phyloP scores from a whole-genome alignment of 2,888 invertebrate genomes.

The Tridacna crocea region DNA sequence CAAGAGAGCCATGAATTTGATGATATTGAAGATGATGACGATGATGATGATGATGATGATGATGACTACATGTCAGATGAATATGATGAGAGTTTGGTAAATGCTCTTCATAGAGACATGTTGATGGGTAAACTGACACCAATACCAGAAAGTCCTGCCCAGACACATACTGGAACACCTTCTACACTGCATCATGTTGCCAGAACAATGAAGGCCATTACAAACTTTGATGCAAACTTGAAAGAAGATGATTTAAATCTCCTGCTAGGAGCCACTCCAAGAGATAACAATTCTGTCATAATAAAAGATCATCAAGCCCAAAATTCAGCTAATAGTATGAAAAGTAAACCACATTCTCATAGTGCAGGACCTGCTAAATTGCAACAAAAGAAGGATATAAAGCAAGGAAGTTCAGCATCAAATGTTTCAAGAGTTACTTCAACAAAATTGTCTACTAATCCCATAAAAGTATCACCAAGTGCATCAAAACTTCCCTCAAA shows the following conservation, averaged over 20 bases:
- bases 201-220: constrained; percentile 71
- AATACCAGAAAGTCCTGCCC: constrained; percentile 74
- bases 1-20: constrained; percentile 49
- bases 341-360: constrained; percentile 23
- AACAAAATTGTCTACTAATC: too few relatives aligned
- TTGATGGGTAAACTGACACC: constrained; percentile 71
- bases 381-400: neutral
- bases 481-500: neutral
- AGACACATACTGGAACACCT: constrained; percentile 51
- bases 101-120: constrained; percentile 65
- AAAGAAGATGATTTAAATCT: constrained; percentile 69
- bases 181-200: constrained; percentile 53
- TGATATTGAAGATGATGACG: constrained; percentile 43
- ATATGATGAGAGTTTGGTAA: constrained; percentile 43
- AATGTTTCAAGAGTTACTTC: neutral
- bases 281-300: constrained; percentile 21
- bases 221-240: constrained; percentile 72
- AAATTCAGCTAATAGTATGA: constrained; percentile 7
- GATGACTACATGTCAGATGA: constrained; percentile 31
- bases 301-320: neutral
- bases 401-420: constrained; percentile 2
- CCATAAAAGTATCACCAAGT: neutral
- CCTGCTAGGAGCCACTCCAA: constrained; percentile 62
- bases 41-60: constrained; percentile 46
- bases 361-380: constrained; percentile 39